Percentiles rank a stretch among this genome's conserved stretches.
phyloP scores from a whole-genome alignment of 2,113 vertebrate species.

The Balaeniceps rex region DNA sequence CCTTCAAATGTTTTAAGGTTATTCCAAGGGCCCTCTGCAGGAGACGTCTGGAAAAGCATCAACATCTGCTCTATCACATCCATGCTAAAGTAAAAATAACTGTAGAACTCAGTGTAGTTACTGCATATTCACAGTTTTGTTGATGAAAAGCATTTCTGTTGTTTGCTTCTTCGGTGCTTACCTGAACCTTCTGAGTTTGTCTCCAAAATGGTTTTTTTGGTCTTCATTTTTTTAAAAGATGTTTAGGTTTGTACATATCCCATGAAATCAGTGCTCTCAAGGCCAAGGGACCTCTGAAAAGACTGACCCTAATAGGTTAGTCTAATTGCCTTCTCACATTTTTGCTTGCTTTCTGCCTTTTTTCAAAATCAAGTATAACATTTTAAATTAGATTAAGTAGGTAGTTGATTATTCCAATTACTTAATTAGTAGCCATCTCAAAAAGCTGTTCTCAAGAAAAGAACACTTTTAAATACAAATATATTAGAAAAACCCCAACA shows the following conservation, averaged over 20 bases:
- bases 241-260: neutral
- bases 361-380: neutral
- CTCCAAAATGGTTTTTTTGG: neutral
- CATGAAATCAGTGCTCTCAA: neutral
- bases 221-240: neutral
- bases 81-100: neutral
- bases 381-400: neutral
- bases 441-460: neutral
- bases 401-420: neutral
- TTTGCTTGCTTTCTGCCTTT: neutral
- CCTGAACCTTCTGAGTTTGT: neutral
- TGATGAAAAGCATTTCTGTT: neutral
- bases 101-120: neutral
- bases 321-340: neutral
- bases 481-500: neutral
- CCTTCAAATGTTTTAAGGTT: neutral
- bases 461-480: neutral
- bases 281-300: neutral
- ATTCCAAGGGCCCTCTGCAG: neutral
- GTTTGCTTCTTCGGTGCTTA: neutral
- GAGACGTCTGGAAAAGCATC: neutral
- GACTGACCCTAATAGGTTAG: neutral
- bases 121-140: neutral
- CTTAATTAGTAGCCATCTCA: neutral
- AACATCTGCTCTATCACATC: neutral